A percentile compares a stretch with the other conserved stretches of the same genome.
These are phyloP conservation scores for Champsocephalus gunnari DNA, from an alignment of 2,797 vertebrate genomes.

Conservation along the genomic window DNA sequence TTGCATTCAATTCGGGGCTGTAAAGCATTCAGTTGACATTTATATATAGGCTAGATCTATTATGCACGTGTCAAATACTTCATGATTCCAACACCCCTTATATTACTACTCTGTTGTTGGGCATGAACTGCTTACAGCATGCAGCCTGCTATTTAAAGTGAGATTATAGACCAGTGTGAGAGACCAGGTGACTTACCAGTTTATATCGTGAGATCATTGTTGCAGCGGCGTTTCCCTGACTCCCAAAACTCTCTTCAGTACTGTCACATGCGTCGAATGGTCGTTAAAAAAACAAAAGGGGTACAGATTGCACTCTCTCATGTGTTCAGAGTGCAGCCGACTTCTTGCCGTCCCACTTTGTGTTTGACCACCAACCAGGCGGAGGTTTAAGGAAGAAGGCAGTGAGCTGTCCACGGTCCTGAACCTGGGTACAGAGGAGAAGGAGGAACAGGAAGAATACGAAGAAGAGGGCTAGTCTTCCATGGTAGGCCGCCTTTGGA, in stretches of 20 bases:
- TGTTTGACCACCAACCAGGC: constrained; percentile 28
- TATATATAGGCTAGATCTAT: too few relatives aligned
- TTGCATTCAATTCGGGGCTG: not conserved
- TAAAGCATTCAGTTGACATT: not conserved
- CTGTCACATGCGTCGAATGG: constrained; percentile 52
- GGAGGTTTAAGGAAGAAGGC: constrained; percentile 17
- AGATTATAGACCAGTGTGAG: constrained; percentile 14
- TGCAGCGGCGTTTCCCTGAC: constrained; percentile 40
- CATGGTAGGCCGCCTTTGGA: constrained; percentile 42
- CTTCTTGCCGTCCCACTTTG: constrained; percentile 21
- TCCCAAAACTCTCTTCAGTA: constrained; percentile 25
- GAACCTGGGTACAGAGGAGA: constrained; percentile 66
- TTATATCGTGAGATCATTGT: constrained; percentile 83
- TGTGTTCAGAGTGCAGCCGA: constrained; percentile 41
- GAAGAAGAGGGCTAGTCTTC: constrained; percentile 32
- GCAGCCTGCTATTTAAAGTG: not conserved
- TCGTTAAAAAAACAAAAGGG: not conserved
- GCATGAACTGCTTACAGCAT: not conserved
- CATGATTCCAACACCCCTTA: not conserved
- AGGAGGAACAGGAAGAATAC: constrained; percentile 18
- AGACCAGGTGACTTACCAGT: constrained; percentile 76
- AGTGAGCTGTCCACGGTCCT: constrained; percentile 85
- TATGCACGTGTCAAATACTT: not conserved
- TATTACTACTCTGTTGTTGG: not conserved
- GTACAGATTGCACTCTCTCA: constrained; percentile 25